Percentiles rank a stretch among this genome's conserved stretches.
These are phyloP conservation scores for Lepus oiostolus DNA, from an alignment of 2,797 vertebrate species.

Conservation along the genomic window DNA sequence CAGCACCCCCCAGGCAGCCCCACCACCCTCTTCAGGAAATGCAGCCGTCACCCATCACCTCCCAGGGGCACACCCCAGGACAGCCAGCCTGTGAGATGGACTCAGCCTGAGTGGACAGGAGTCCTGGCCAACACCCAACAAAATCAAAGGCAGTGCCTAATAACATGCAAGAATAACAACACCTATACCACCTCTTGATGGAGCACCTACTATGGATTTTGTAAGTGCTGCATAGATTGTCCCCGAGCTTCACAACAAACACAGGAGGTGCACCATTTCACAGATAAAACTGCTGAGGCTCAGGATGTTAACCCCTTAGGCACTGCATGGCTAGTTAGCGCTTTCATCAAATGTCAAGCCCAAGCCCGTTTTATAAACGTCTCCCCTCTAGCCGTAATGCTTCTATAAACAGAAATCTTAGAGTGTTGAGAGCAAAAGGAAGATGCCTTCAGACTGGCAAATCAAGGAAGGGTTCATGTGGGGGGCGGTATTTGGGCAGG, in stretches of 20 bases:
- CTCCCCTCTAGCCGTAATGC: background rate
- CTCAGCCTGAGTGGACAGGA: background rate
- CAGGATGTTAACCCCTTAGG: background rate
- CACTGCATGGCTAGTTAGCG: background rate
- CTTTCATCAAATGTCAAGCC: background rate
- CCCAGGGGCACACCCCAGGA: background rate
- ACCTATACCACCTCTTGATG: too few relatives aligned
- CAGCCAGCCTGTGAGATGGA: too few relatives aligned
- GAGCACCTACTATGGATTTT: background rate
- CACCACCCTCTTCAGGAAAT: background rate
- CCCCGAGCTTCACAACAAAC: background rate
- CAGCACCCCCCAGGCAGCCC: background rate
- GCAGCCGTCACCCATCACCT: background rate
- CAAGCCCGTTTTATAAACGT: background rate
- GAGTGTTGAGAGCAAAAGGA: background rate
- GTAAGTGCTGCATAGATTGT: background rate
- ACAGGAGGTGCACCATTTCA: background rate
- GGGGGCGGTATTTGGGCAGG: background rate
- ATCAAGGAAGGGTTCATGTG: background rate
- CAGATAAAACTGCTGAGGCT: background rate
- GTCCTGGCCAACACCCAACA: background rate
- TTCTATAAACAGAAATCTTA: conserved; percentile 4
- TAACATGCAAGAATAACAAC: background rate
- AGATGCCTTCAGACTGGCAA: background rate
- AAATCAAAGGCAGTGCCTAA: background rate